Evolutionary conservation across 2,888 invertebrate genomes (phyloP).

Genomic region (Cantharis nigra): DNA sequence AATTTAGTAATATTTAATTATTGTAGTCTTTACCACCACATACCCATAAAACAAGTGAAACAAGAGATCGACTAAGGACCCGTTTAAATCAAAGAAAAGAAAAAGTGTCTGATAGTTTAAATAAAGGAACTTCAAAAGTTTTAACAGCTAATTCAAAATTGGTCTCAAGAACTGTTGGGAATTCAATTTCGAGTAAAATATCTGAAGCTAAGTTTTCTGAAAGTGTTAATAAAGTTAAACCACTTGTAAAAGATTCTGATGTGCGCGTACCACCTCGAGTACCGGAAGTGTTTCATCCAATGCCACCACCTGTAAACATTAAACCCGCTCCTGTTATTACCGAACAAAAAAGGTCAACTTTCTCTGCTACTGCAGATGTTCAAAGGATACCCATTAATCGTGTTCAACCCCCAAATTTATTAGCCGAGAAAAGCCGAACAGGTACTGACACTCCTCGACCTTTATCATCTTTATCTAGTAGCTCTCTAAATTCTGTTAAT

Average conservation of each 20-base stretch:
- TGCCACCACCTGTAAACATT: conserved; percentile 26
- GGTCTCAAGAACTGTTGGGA: background rate
- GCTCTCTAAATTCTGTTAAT: conserved; percentile 28
- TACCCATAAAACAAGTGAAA: conserved; percentile 47
- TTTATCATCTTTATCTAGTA: conserved; percentile 18
- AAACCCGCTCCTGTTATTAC: conserved; percentile 23
- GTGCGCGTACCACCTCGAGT: conserved; percentile 16
- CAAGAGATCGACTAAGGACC: conserved; percentile 49
- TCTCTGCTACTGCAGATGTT: conserved; percentile 9
- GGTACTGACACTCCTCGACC: conserved; percentile 6
- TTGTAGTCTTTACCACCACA: conserved; percentile 38
- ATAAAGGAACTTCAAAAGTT: conserved; percentile 2
- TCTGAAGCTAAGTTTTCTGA: background rate
- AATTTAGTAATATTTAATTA: background rate
- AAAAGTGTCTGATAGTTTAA: conserved; percentile 19
- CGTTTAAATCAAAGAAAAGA: conserved; percentile 48
- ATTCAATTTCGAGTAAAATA: background rate
- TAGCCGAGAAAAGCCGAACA: background rate
- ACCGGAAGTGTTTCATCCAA: conserved; percentile 19
- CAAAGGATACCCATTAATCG: conserved; percentile 4
- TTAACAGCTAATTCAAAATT: background rate
- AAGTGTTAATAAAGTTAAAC: conserved; percentile 6
- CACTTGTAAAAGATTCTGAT: conserved; percentile 7
- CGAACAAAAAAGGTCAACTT: conserved; percentile 12
- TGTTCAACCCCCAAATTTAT: background rate